Evolutionary conservation across 2,797 vertebrate species (phyloP), one percentile per base, ranked within the genome.

Genomic region (Diplodus puntazzo): DNA sequence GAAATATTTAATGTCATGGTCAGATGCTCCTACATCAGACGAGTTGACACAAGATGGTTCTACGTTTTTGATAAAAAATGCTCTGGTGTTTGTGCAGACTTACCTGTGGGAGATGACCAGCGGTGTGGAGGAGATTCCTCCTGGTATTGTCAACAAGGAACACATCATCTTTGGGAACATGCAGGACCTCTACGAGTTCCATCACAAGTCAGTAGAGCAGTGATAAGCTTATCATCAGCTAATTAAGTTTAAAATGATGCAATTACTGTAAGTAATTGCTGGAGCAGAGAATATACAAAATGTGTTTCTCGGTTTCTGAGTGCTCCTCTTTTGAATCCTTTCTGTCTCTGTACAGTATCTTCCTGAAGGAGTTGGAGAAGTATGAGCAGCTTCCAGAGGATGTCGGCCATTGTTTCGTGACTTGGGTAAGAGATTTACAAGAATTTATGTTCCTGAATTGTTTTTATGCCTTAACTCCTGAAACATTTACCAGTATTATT

Each of bases 21-120:
- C 20, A 12, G 30, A 39, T 48, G 18, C 21, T 61, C 1, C 17
- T 3, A 43, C 17, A 69, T 68, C 8, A 25, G 34, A 63, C 11
- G 17, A 64, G 17, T 9, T 67, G 3, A 11, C 14, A 52, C 10
- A 11, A 10, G 16, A 46, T 2, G 14, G 50, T 11, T 62, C 8
- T 45, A 0, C 9, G 23, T 43, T 16, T 62, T 50, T 63, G 13
- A 30, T 54, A 8, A 8, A 21, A 69, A 48, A 12, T 69, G 20
- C 21, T 58, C 14, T 27, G 13, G 52, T 59, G 42, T 71, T 2
- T 72, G 77, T 75, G 83, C 27, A 99, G 98, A 99, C 98, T 0
- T 99, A 99, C 95, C 95, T 99, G 23, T 99, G 98, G 98, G 98
- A 99, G 92, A 99, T 99, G 96, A 99, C 98, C 89, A 99, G 98